These are phyloP conservation scores for Andrena camellia DNA, from an alignment of 2,888 invertebrate species.

Conservation along the genomic window DNA sequence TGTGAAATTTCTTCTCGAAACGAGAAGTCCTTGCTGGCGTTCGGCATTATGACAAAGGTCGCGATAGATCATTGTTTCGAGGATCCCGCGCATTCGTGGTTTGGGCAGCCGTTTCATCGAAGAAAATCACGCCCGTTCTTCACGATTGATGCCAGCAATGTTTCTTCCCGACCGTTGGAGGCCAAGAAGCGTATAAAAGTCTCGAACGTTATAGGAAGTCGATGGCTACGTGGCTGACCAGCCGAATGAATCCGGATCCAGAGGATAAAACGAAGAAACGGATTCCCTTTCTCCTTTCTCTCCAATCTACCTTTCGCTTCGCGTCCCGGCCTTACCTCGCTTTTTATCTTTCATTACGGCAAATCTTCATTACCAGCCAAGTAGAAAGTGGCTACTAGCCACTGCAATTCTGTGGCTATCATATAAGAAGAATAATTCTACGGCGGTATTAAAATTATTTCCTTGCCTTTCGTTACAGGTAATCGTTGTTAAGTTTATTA, in stretches of 20 bases:
- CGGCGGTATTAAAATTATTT: neutral
- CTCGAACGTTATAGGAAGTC: slow-evolving; percentile 57
- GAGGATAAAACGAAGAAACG: slow-evolving; percentile 63
- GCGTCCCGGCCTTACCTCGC: slow-evolving; percentile 17
- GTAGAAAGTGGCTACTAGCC: neutral
- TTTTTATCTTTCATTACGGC: slow-evolving; percentile 13
- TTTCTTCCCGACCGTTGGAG: slow-evolving; percentile 60
- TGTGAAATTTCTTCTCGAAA: slow-evolving; percentile 9
- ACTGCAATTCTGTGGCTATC: neutral
- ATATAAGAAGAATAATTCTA: neutral
- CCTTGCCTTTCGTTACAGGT: too few species aligned
- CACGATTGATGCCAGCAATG: slow-evolving; percentile 65
- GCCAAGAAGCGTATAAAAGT: slow-evolving; percentile 70
- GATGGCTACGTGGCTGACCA: slow-evolving; percentile 57
- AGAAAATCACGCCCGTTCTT: slow-evolving; percentile 62
- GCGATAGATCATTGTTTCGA: slow-evolving; percentile 68
- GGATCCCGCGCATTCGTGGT: slow-evolving; percentile 44
- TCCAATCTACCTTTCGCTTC: slow-evolving; percentile 33
- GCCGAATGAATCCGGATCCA: slow-evolving; percentile 66
- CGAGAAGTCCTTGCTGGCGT: slow-evolving; percentile 9
- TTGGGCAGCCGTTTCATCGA: slow-evolving; percentile 56
- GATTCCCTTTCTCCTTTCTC: slow-evolving; percentile 26
- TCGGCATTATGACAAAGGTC: slow-evolving; percentile 37
- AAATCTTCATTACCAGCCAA: slow-evolving; percentile 3
- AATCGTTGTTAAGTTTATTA: neutral